Conservation (phyloP, 2,113 vertebrate species). For the Pollimyrus isidori region DNA sequence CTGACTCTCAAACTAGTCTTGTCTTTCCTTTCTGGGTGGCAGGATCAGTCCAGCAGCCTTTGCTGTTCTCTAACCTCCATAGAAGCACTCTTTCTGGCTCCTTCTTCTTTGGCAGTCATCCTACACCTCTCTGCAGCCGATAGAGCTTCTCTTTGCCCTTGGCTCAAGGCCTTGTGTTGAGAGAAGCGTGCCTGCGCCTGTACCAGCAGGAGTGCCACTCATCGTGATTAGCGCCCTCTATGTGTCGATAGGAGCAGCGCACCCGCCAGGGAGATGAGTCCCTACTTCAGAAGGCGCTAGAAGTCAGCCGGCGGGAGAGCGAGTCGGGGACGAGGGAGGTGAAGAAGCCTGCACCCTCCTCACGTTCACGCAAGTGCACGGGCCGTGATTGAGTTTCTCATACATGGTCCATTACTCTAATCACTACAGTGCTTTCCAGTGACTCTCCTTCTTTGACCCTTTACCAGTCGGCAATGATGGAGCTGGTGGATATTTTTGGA, state of each 20-base stretch:
- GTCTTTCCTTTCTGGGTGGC: not conserved
- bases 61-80: not conserved
- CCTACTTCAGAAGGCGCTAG: constrained; percentile 54
- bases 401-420: not conserved
- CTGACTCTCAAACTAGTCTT: not conserved
- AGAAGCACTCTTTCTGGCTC: not conserved
- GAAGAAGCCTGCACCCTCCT: constrained; percentile 32
- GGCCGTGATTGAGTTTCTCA: not conserved
- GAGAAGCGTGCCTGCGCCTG: not conserved
- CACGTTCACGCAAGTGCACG: not conserved
- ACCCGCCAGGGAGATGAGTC: constrained; percentile 74
- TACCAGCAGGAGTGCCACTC: not conserved
- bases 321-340: constrained; percentile 64
- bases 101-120: not conserved
- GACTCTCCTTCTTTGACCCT: constrained; percentile 15
- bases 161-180: not conserved
- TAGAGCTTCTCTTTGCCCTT: not conserved
- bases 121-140: not conserved
- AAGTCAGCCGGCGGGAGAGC: constrained; percentile 56
- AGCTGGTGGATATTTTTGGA: constrained; percentile 82
- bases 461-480: constrained; percentile 77
- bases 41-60: not conserved
- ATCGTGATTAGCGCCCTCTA: not conserved
- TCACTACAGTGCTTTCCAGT: not conserved
- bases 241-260: constrained; percentile 69